Evolutionary conservation across 2,113 vertebrate genomes (phyloP).

Genomic region (Mirza zaza): DNA sequence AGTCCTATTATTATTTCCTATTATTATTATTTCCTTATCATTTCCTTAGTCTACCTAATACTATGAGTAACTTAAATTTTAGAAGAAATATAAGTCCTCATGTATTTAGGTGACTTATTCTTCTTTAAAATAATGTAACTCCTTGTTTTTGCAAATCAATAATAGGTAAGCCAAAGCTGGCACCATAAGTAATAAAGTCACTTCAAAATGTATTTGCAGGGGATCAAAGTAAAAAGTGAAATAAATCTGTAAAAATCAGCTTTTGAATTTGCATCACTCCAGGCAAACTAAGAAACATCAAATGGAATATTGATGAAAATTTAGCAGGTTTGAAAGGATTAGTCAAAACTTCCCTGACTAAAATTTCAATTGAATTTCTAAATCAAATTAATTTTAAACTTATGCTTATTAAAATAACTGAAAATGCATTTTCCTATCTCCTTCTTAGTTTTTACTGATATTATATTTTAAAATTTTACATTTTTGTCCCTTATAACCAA

Average conservation of each 20-base stretch:
- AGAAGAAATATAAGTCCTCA: background rate
- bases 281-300: background rate
- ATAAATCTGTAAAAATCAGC: constrained; percentile 38
- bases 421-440: background rate
- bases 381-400: constrained; percentile 32
- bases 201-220: background rate
- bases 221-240: constrained; percentile 48
- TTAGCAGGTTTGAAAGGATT: constrained; percentile 44
- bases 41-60: background rate
- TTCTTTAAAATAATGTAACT: background rate
- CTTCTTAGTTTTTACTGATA: background rate
- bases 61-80: background rate
- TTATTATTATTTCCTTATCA: background rate
- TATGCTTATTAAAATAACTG: background rate
- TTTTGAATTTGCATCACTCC: constrained; percentile 36
- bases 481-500: background rate
- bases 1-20: background rate
- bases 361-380: constrained; percentile 40
- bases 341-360: background rate
- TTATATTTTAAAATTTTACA: background rate
- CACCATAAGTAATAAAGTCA: background rate
- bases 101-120: background rate
- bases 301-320: constrained; percentile 39
- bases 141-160: background rate
- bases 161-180: background rate